phyloP scores from a whole-genome alignment of 2,113 vertebrate genomes.

The Cranoglanis bouderius region DNA sequence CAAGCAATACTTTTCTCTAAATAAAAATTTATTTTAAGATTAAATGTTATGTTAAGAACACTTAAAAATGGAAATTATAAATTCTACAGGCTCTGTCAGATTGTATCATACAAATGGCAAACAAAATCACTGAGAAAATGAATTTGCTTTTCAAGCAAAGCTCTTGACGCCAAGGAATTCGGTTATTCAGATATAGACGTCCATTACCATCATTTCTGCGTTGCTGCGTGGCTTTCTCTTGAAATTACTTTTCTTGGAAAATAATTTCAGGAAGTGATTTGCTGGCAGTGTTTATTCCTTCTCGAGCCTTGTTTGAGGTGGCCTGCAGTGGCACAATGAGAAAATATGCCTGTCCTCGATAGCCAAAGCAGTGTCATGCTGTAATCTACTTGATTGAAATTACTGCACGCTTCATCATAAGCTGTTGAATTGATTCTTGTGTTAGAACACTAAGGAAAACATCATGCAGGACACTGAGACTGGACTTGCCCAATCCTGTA shows the following conservation, averaged over 20 bases:
- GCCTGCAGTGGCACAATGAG: background rate
- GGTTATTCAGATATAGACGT: background rate
- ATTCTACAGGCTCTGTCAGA: background rate
- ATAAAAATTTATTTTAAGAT: too few relatives aligned
- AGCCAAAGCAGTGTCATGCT: constrained; percentile 6
- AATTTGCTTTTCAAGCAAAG: background rate
- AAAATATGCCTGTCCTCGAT: background rate
- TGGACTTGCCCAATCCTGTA: background rate
- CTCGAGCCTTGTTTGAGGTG: background rate
- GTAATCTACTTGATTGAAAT: constrained; percentile 9
- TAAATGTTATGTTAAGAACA: background rate
- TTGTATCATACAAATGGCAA: background rate
- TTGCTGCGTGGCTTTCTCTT: background rate
- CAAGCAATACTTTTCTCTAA: too few relatives aligned
- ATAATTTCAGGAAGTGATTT: constrained; percentile 30
- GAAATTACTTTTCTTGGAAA: background rate
- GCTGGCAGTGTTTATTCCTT: constrained; percentile 5
- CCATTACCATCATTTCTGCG: background rate
- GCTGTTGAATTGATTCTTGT: background rate
- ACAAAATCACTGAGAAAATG: background rate
- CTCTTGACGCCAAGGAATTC: background rate
- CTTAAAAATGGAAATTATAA: background rate
- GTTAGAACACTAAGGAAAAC: background rate
- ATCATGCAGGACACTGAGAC: background rate
- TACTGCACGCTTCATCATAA: background rate